Base-by-base conservation (phyloP, 2,888 invertebrate genomes). In the Microchrysa polita region DNA sequence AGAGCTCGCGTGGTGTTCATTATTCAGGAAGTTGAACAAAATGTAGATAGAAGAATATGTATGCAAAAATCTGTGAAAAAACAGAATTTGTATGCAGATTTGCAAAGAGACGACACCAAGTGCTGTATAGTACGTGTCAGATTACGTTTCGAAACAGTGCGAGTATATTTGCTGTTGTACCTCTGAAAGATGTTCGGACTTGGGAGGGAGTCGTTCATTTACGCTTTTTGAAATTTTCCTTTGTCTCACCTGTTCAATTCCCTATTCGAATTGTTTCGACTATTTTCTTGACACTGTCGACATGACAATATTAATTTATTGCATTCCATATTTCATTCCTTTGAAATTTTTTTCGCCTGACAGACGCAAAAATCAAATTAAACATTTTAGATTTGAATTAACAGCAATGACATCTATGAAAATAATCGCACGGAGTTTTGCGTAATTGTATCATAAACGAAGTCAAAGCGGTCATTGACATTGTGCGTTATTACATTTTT, bases 141-240 rank as follows among this genome's bases (percentile, higher is more conserved):
- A 59, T n/a, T 65, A 57, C 16, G 60, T 60, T 61, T 63, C 48
- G 52, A 27, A 73, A 65, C 73, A 73, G 52, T 63, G n/a, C n/a
- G n/a, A n/a, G n/a, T n/a, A n/a, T n/a, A n/a, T n/a, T n/a, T n/a
- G n/a, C n/a, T n/a, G n/a, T n/a, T n/a, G 53, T 63, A 23, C 44
- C 61, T 40, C 27, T 20, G 23, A 12, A 44, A 22, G 12, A n/a
- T 12, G 53, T 52, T 52, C 14, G n/a, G n/a, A n/a, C n/a, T n/a
- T n/a, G n/a, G n/a, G n/a, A n/a, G n/a, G n/a, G n/a, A n/a, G n/a
- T 55, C 74, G 67, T 34, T 18, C 59, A 65, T 42, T 53, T 22
- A 53, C 53, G n/a, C 60, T 23, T 10, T 12, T 18, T 61, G 40
- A 27, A 40, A n/a, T 40, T 34, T 27, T 23, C 61, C 16, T 22